Conservation (phyloP, 2,113 vertebrate species). For the Notothenia rossii region DNA sequence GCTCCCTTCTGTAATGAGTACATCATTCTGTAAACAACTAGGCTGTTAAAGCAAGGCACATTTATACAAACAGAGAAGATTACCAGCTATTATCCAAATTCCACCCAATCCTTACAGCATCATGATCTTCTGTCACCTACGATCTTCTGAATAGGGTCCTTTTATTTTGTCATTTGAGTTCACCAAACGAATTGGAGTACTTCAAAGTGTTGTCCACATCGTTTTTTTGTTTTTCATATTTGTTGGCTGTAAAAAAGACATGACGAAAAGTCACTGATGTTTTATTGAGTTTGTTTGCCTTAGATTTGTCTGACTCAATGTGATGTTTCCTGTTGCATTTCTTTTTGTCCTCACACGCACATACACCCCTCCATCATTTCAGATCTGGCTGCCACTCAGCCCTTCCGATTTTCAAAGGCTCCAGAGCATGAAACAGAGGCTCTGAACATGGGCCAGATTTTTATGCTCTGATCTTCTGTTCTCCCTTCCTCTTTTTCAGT, state of each 20-base stretch:
- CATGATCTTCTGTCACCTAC: background rate
- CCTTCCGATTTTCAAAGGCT: conserved; percentile 74
- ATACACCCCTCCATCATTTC: conserved; percentile 43
- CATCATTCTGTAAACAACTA: conserved; percentile 44
- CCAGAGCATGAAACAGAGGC: conserved; percentile 69
- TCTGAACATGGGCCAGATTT: conserved; percentile 69
- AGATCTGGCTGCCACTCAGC: conserved; percentile 77
- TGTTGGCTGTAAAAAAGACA: conserved; percentile 23
- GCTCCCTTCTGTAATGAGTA: conserved; percentile 37
- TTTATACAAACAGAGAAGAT: conserved; percentile 13
- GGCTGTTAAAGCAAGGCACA: background rate
- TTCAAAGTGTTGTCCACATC: conserved; percentile 31
- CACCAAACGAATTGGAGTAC: conserved; percentile 1
- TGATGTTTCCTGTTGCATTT: conserved; percentile 71
- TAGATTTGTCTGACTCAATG: conserved; percentile 65
- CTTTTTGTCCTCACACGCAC: conserved; percentile 65
- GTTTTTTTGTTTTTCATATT: conserved; percentile 3
- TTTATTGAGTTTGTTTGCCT: conserved; percentile 75
- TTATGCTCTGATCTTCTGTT: conserved; percentile 67
- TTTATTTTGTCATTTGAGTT: conserved; percentile 17
- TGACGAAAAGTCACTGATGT: conserved; percentile 61
- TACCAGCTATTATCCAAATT: background rate
- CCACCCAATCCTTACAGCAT: background rate
- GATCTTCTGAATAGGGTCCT: background rate
- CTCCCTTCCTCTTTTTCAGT: conserved; percentile 42